A percentile compares a stretch with the other conserved stretches of the same genome.
Evolutionary conservation across 2,888 invertebrate species (phyloP).

Genomic region (Andrena praecox): DNA sequence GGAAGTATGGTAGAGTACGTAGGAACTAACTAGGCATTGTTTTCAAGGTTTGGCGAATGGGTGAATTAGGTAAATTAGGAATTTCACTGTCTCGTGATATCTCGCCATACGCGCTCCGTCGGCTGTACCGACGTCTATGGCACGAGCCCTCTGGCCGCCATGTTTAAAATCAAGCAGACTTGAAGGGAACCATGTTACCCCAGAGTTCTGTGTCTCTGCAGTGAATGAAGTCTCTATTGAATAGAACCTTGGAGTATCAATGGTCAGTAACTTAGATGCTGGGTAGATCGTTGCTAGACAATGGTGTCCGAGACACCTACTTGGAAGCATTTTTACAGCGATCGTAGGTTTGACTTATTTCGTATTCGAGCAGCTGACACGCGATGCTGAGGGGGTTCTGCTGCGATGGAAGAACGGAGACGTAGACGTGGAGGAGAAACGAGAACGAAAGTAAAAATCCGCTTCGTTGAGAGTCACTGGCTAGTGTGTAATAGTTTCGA

Average conservation of each 20-base stretch:
- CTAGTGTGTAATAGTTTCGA: conserved; percentile 85
- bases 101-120: too few relatives aligned
- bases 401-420: conserved; percentile 4
- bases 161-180: not conserved
- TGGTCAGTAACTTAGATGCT: not conserved
- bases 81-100: too few relatives aligned
- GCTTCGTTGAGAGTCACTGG: conserved; percentile 80
- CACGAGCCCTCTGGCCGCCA: not conserved
- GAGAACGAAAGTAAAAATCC: conserved; percentile 79
- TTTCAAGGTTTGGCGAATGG: too few relatives aligned
- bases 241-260: not conserved
- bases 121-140: not conserved
- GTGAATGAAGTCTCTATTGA: conserved; percentile 2
- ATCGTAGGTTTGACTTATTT: not conserved
- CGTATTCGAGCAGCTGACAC: not conserved
- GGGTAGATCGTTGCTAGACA: not conserved
- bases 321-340: not conserved
- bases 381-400: not conserved
- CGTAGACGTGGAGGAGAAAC: conserved; percentile 44
- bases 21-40: too few relatives aligned
- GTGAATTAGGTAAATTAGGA: too few relatives aligned
- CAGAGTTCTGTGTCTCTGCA: not conserved
- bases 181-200: not conserved
- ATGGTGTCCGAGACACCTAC: not conserved
- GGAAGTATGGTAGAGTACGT: too few relatives aligned